Base-by-base conservation (phyloP, 2,113 vertebrate genomes). In the Hoplias malabaricus region DNA sequence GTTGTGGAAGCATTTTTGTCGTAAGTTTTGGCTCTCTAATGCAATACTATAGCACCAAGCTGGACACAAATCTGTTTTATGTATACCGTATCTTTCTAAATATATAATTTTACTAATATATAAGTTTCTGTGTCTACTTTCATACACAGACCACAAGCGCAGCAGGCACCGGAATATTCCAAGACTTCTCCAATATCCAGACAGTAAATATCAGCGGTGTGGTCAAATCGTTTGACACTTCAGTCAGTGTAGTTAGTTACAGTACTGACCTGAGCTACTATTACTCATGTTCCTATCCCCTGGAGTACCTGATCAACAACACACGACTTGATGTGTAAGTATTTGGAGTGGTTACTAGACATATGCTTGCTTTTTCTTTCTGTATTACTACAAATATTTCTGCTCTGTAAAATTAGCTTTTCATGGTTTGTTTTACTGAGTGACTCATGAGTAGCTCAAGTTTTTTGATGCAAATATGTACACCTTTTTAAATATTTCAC, bases 221-320 rank as follows among this genome's bases (percentile, higher is more conserved):
- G 27, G 84, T 91, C 36, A 75, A 69, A 29, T 89, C 92, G 25
- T 38, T 77, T 33, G 90, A 92, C 54, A 82, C 80, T 19, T 84
- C 79, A 43, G 38, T 46, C 1, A 87, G 89, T 13, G 69, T 81
- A 0, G 86, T 92, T 36, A 91, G 89, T 9, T 91, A 92, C 62
- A 91, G 87, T 6, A 67, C 88, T 25, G 88, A 91, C 36, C 83
- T 93, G 25, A 87, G 88, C 59, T 93, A 93, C 76, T 87, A 78
- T 29, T 93, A 91, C 82, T 92, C 91, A n/a, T 93, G 92, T 62
- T 67, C 84, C 40, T 92, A 93, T 80, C 88, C 92, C 43, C 77
- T 93, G 80, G 87, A 92, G 79, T 92, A 92, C 80, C 66, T 92
- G 59, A 82, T 92, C 75, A 92, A 92, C 87, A 92, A 92, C 78